A percentile compares a stretch with the other conserved stretches of the same genome.
Evolutionary conservation across 2,888 invertebrate species (phyloP).

Genomic region (Phorcus lineatus): DNA sequence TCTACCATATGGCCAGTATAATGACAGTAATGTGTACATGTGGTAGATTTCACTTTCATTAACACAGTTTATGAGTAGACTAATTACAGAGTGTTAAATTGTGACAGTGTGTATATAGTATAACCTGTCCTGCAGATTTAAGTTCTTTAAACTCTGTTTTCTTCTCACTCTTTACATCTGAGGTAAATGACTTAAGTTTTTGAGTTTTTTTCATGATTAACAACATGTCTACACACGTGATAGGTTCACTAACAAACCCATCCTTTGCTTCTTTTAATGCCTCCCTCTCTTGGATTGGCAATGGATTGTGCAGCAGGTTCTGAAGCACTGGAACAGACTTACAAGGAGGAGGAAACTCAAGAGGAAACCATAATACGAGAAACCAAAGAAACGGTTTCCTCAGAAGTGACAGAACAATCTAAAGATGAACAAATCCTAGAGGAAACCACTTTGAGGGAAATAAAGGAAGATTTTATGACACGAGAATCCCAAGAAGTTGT

Average conservation of each 20-base stretch:
- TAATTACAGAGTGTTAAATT: not conserved
- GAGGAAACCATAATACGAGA: not conserved
- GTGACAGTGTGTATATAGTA: conserved; percentile 17
- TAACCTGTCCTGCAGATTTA: conserved; percentile 25
- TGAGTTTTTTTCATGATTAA: not conserved
- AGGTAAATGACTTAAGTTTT: not conserved
- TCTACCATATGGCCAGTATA: not conserved
- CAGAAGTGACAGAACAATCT: not conserved
- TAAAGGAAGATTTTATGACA: not conserved
- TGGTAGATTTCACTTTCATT: not conserved
- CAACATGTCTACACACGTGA: not conserved
- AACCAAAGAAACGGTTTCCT: not conserved
- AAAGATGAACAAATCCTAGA: not conserved
- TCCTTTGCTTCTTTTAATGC: conserved; percentile 46
- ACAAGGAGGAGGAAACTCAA: not conserved
- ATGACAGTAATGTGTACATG: not conserved
- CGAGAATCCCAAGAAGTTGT: not conserved
- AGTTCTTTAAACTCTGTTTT: not conserved
- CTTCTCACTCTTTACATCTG: conserved; percentile 9
- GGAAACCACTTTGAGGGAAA: not conserved
- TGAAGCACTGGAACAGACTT: conserved; percentile 4
- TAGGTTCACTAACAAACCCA: conserved; percentile 32
- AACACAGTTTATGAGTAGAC: not conserved
- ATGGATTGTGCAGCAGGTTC: conserved; percentile 42
- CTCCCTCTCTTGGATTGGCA: conserved; percentile 48